Evolutionary conservation across 2,888 invertebrate genomes (phyloP), one percentile per base, ranked within the genome.

Genomic region (Carpatolechia fugitivella): DNA sequence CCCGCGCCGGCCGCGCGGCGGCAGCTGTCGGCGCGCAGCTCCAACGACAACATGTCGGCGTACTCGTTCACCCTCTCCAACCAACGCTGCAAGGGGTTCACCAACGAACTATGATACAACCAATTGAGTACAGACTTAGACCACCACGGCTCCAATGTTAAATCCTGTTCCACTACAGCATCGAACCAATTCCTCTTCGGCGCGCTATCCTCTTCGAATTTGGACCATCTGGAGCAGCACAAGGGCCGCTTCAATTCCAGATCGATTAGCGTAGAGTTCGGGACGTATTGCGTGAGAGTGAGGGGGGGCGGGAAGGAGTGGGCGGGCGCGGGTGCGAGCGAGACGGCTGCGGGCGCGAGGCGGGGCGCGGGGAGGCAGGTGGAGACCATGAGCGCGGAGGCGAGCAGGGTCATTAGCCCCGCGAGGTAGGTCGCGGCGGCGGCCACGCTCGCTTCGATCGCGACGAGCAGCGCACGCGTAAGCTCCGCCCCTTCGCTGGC

Each of bases 401-500:
- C 61, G 53, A 82, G 66, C 50, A 80, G 62, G 0, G 72, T 60
- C 47, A 63, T 51, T 38, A 68, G 60, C 10, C 63, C 56, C 31
- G 80, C 64, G 38, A 74, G 61, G 67, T 68, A 65, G 13, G 65
- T 60, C 47, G 71, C 56, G 44, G 49, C 70, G 48, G 57, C 60
- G 31, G 66, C 58, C 55, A 69, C 56, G 56, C 61, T 61, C 38
- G 64, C 65, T 18, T 59, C 60, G 3, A 58, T 57, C 10, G 60
- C 54, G 13, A 64, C 62, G 30, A 59, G 52, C 30, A 63, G 56
- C 20, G 64, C 48, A 11, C 36, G 83, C 78, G 56, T 65, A 41
- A 92, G 68, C 59, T 91, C 66, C 56, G 91, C 91, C 54, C 90
- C 70, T 29, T 80, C 78, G 55, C 92, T 74, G 20, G 94, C 70